Base-by-base conservation (phyloP, 2,113 vertebrate genomes). In the Psammodynastes pulverulentus region DNA sequence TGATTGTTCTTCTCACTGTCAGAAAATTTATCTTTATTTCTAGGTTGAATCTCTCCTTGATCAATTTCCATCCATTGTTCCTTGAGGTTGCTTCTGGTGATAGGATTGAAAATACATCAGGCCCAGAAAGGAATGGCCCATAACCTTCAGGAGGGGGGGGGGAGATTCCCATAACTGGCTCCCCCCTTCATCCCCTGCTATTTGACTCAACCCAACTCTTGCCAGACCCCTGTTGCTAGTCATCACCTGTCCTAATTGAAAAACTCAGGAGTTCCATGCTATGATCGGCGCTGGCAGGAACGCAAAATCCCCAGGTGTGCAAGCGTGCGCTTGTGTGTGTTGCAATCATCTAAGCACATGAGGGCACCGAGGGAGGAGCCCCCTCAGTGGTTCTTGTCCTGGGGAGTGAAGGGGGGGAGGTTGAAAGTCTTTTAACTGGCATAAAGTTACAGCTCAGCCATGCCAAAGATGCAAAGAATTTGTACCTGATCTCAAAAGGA, bases 381-480 rank as follows among this genome's bases (percentile, higher is more conserved):
- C 87, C 52, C 13, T 84, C 48, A 21, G 43, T 21, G 67, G 12
- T 86, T 85, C 88, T 29, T 51, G 58, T 51, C 88, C 72, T 85
- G 89, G 7, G 84, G 29, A 23, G 43, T 24, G 46, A 23, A 8
- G 51, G 29, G 43, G 2, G 6, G 13, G 51, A 15, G 29, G 3
- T 1, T 2, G 8, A 93, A 94, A 96, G 90, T 92, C 96, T 97
- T 97, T 96, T 94, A 96, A 97, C 95, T 95, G 96, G 96, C 96
- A 95, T 97, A 96, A 94, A n/a, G 95, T 97, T 97, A 96, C 96
- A 95, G 96, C 94, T 95, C 95, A 97, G 96, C 93, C 95, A 97
- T 97, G 96, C 95, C 96, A 96, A 94, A 91, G 96, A 97, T 95
- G 96, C 0, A 17, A 96, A 94, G 96, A 97, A 97, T 97, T 95